These are phyloP conservation scores for Callinectes sapidus DNA, from an alignment of 2,888 invertebrate genomes.

Conservation along the genomic window DNA sequence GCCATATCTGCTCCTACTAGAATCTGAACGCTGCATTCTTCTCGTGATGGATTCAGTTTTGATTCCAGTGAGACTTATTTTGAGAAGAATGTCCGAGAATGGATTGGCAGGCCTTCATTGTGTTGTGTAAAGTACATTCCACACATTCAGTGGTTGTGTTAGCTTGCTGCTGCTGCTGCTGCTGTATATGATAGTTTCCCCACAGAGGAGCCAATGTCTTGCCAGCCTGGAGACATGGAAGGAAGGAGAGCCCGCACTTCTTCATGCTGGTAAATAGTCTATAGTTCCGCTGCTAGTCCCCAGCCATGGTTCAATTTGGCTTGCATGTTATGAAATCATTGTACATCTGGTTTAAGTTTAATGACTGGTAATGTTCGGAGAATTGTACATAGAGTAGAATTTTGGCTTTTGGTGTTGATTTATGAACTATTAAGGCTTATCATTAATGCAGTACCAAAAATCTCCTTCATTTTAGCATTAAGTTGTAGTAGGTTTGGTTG, in stretches of 20 bases:
- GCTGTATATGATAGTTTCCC: constrained; percentile 10
- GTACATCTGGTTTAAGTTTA: constrained; percentile 9
- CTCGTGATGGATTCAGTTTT: not conserved
- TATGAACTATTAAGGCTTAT: constrained; percentile 1
- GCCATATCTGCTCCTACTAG: constrained; percentile 54
- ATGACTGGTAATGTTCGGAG: constrained; percentile 6
- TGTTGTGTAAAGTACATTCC: constrained; percentile 56
- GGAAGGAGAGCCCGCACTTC: constrained; percentile 40
- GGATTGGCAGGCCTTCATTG: constrained; percentile 26
- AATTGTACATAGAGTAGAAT: constrained; percentile 15
- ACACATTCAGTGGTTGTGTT: constrained; percentile 49
- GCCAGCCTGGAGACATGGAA: constrained; percentile 46
- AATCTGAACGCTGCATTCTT: not conserved
- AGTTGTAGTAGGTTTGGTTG: constrained; percentile 7
- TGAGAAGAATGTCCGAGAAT: constrained; percentile 9
- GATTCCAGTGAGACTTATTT: not conserved
- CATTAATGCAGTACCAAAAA: constrained; percentile 30
- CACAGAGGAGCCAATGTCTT: constrained; percentile 54
- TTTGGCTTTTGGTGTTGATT: constrained; percentile 35
- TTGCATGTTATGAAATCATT: constrained; percentile 44
- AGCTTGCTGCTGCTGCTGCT: constrained; percentile 45
- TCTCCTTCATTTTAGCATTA: not conserved
- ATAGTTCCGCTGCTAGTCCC: constrained; percentile 62
- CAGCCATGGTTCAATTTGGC: constrained; percentile 57
- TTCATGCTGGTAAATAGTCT: constrained; percentile 48